Evolutionary conservation across 2,888 invertebrate genomes (phyloP).

Genomic region (Pandemis corylana): DNA sequence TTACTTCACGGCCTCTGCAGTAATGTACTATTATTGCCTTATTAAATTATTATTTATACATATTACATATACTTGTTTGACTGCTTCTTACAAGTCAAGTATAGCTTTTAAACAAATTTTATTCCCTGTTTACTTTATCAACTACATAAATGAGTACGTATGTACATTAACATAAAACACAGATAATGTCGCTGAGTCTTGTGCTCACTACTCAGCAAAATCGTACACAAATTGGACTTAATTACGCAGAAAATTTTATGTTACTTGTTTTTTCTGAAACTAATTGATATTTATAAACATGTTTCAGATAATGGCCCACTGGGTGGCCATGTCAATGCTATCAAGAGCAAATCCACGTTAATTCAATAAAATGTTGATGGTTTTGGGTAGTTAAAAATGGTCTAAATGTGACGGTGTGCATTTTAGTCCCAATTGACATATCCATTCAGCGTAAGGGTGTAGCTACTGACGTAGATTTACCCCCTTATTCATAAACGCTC

Average conservation of each 20-base stretch:
- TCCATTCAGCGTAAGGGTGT: too few relatives aligned
- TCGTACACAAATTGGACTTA: neutral
- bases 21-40: too few relatives aligned
- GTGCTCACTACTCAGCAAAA: neutral
- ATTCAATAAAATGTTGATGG: neutral
- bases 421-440: too few relatives aligned
- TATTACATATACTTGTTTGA: neutral
- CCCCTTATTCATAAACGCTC: too few relatives aligned
- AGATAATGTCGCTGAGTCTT: neutral
- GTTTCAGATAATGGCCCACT: neutral
- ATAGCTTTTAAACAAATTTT: neutral
- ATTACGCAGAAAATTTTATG: neutral
- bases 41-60: too few relatives aligned
- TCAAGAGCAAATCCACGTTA: neutral
- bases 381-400: neutral
- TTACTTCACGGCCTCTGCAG: too few relatives aligned
- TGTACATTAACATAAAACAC: neutral
- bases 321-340: neutral
- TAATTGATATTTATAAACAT: neutral
- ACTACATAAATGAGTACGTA: neutral
- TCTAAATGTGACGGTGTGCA: too few relatives aligned
- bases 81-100: neutral
- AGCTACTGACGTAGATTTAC: too few relatives aligned
- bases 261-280: neutral
- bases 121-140: conserved; percentile 1